These are phyloP conservation scores for Euwallacea fornicatus DNA, from an alignment of 1,140 invertebrate species.

Conservation along the genomic window DNA sequence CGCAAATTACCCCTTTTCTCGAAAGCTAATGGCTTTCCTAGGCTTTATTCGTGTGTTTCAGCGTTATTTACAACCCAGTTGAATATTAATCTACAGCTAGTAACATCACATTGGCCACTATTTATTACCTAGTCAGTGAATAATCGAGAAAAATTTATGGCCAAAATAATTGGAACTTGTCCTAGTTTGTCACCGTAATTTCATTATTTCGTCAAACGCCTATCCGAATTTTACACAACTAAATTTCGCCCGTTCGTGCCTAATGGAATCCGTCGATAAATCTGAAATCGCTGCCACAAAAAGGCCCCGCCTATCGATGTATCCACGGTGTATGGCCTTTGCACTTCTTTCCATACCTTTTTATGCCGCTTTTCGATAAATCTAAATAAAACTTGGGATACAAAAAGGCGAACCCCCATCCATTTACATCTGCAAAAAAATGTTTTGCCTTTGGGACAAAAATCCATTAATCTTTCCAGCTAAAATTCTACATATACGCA, in stretches of 20 bases:
- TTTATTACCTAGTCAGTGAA: background rate
- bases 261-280: slow-evolving; percentile 15
- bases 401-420: slow-evolving; percentile 7
- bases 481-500: slow-evolving; percentile 15
- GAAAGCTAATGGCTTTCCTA: no score
- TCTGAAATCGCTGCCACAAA: slow-evolving; percentile 2
- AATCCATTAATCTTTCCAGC: slow-evolving; percentile 22
- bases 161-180: background rate
- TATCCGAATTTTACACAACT: no score
- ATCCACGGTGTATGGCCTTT: background rate
- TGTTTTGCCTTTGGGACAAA: slow-evolving; percentile 19
- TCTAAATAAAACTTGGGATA: slow-evolving; percentile 19
- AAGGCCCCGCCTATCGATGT: slow-evolving; percentile 11
- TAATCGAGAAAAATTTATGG: slow-evolving; percentile 5
- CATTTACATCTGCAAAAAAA: slow-evolving; percentile 20
- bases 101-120: no score
- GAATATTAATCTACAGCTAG: no score
- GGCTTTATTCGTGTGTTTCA: no score
- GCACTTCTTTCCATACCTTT: slow-evolving; percentile 6
- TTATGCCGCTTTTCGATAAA: slow-evolving; percentile 16
- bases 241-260: no score
- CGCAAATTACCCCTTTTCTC: no score
- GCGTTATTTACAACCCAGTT: no score
- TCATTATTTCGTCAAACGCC: background rate
- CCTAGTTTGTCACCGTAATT: slow-evolving; percentile 1